Evolutionary conservation across 2,797 vertebrate species (phyloP).

Genomic region (Myotis findleyi): DNA sequence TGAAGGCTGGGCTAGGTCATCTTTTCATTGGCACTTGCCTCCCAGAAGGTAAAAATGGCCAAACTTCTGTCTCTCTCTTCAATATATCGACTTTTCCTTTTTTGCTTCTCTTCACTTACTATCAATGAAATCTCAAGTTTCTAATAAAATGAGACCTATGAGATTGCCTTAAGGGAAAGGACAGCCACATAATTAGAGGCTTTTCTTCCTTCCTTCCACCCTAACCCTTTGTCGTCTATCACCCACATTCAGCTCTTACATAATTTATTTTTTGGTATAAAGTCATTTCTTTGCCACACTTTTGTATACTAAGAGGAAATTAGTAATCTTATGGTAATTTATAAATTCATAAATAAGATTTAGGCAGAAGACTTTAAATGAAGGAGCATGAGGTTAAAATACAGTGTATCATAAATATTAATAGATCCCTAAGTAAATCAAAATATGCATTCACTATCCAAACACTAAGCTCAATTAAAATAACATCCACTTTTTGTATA

Average conservation of each 20-base stretch:
- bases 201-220: not conserved
- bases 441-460: not conserved
- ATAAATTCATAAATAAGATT: not conserved
- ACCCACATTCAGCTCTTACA: not conserved
- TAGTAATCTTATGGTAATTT: not conserved
- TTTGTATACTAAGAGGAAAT: not conserved
- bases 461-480: not conserved
- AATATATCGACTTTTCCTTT: not conserved
- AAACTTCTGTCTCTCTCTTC: conserved; percentile 5
- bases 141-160: not conserved
- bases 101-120: not conserved
- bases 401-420: not conserved
- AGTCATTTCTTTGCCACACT: not conserved
- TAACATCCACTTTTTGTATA: not conserved
- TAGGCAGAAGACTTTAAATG: not conserved
- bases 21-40: not conserved
- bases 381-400: not conserved
- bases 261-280: not conserved
- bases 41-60: not conserved
- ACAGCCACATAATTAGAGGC: not conserved
- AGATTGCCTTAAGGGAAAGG: not conserved
- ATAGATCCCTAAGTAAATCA: not conserved
- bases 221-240: not conserved
- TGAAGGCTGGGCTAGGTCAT: not conserved
- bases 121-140: not conserved